phyloP scores from a whole-genome alignment of 2,888 invertebrate species.

The Lymantria monacha region DNA sequence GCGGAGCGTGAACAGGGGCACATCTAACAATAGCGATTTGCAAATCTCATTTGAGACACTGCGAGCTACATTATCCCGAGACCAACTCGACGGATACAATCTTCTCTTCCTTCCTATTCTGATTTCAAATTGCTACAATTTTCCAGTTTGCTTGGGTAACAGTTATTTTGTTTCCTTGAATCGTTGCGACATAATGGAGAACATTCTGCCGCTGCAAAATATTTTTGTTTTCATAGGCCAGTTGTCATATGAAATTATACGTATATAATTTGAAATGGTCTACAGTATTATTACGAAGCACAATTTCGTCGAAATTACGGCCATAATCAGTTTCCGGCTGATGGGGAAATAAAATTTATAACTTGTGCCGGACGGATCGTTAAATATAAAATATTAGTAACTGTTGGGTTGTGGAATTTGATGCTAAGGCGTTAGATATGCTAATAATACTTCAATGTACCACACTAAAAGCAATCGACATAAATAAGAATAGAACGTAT shows the following conservation, averaged over 20 bases:
- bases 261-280: not conserved
- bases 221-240: not conserved
- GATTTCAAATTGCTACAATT: slow-evolving; percentile 19
- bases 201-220: not conserved
- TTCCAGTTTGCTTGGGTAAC: slow-evolving; percentile 27
- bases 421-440: slow-evolving; percentile 35
- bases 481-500: no score
- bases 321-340: slow-evolving; percentile 19
- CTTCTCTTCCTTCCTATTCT: slow-evolving; percentile 18
- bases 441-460: slow-evolving; percentile 10
- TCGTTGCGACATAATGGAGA: not conserved
- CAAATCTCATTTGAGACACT: slow-evolving; percentile 25
- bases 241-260: not conserved
- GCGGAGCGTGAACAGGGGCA: slow-evolving; percentile 17
- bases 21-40: slow-evolving; percentile 27
- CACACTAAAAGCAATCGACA: not conserved
- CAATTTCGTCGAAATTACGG: slow-evolving; percentile 4
- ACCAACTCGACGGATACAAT: slow-evolving; percentile 19
- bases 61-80: slow-evolving; percentile 28
- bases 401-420: slow-evolving; percentile 35
- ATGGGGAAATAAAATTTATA: slow-evolving; percentile 31
- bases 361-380: slow-evolving; percentile 20
- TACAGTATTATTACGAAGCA: not conserved
- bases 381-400: slow-evolving; percentile 32
- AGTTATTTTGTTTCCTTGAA: slow-evolving; percentile 14